Base-by-base conservation (phyloP, 2,113 vertebrate genomes). In the Casuarius casuarius region DNA sequence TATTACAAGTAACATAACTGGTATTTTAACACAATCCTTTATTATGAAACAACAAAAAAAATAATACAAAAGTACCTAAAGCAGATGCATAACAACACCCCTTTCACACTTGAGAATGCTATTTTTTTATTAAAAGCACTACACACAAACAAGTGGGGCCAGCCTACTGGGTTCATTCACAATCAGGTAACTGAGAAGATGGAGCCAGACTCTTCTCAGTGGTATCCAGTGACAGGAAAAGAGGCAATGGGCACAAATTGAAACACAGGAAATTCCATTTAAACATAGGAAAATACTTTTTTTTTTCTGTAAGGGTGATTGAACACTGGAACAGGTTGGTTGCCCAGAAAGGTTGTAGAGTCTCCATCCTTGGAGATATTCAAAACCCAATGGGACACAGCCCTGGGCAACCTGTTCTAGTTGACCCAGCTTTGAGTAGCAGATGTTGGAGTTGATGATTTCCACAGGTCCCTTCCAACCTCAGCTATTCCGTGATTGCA, bases 391-490 rank as follows among this genome's bases (percentile, higher is more conserved):
- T 9, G 6, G 16, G n/a, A 22, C 31, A 17, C 12, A 33, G 12
- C 33, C 25, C 28, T n/a, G 40, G 40, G 33, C 54, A 80, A 54
- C 40, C 73, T 70, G 59, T 5, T 49, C 31, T 35, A n/a, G 17
- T 5, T 62, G 22, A 15, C 35, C 25, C 38, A 11, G 44, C 3
- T 49, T 38, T 86, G 72, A 80, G 68, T 46, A 70, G 33, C 17
- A 7, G 29, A 1, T 61, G 40, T 8, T 42, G 12, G 29, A 28
- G 35, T 28, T 9, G 31, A 38, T 0, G 1, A 29, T 20, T 59
- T 85, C 79, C 58, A 56, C 40, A 35, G 38, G 38, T 31, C 11
- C 29, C 18, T 70, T 88, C 58, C 44, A 76, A 3, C 35, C 52
- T 74, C 33, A 66, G 26, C 38, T 46, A 1, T 48, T 58, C 26